A percentile compares a stretch with the other conserved stretches of the same genome.
Conservation (phyloP, 2,113 vertebrate genomes). For the Sander lucioperca region DNA sequence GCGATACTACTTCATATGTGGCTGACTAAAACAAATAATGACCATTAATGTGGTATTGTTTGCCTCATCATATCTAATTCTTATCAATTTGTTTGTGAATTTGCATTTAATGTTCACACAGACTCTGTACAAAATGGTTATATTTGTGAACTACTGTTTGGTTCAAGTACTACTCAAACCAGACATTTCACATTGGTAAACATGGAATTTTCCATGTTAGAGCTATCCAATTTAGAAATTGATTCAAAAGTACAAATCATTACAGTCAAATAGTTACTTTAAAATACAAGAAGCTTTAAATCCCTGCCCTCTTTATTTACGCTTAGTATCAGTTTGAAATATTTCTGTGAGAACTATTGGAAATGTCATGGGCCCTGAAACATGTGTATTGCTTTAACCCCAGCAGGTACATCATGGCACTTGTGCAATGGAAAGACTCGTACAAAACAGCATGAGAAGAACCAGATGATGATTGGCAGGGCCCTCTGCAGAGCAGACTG, state of each 20-base stretch:
- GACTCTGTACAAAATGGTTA: neutral
- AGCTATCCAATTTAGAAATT: neutral
- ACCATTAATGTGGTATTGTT: neutral
- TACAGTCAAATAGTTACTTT: neutral
- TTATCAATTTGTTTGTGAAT: no score
- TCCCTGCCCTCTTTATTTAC: neutral
- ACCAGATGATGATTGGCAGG: slow-evolving; percentile 78
- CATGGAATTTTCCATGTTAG: neutral
- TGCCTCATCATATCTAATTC: no score
- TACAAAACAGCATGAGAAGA: slow-evolving; percentile 50
- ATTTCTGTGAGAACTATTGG: slow-evolving; percentile 12
- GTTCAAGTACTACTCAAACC: neutral
- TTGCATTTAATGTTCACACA: neutral
- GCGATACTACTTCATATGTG: neutral
- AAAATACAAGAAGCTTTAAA: neutral
- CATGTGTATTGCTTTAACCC: slow-evolving; percentile 37
- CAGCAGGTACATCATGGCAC: slow-evolving; percentile 46
- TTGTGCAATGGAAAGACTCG: slow-evolving; percentile 59
- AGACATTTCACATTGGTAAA: neutral
- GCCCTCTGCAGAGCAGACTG: slow-evolving; percentile 68
- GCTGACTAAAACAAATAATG: slow-evolving; percentile 1
- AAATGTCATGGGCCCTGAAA: slow-evolving; percentile 9
- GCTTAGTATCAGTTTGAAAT: neutral
- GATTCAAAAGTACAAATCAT: neutral
- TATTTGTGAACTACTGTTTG: neutral